These are phyloP conservation scores for Gallinago stenura DNA, from an alignment of 2,797 vertebrate genomes.

Conservation along the genomic window DNA sequence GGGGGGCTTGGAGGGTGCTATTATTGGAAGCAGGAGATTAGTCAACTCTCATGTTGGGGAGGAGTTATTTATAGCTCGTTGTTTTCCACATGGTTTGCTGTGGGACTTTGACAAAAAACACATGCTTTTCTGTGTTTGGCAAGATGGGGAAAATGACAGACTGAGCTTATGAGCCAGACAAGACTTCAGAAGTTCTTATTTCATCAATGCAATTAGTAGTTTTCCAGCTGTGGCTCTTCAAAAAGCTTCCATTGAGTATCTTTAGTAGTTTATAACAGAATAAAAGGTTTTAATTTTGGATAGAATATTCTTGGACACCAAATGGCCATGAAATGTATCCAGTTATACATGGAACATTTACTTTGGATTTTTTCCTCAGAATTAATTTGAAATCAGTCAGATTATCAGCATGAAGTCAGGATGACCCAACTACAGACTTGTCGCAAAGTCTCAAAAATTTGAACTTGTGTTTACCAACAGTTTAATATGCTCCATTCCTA, in stretches of 20 bases:
- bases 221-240: neutral
- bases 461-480: neutral
- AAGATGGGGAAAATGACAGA: neutral
- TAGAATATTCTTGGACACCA: neutral
- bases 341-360: neutral
- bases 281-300: neutral
- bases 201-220: neutral
- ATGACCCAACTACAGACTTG: neutral
- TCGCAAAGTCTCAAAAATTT: neutral
- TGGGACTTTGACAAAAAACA: slow-evolving; percentile 41
- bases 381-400: neutral
- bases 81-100: slow-evolving; percentile 64
- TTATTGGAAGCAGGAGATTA: slow-evolving; percentile 23
- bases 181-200: neutral
- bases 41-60: slow-evolving; percentile 12
- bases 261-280: neutral
- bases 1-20: neutral
- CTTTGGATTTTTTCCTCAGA: neutral
- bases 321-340: neutral
- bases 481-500: neutral
- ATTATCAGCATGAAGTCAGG: neutral
- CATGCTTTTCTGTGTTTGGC: slow-evolving; percentile 29
- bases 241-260: neutral
- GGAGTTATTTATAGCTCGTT: slow-evolving; percentile 58
- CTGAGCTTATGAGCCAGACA: neutral